phyloP scores from a whole-genome alignment of 2,797 vertebrate species.

The Urosaurus nigricauda region DNA sequence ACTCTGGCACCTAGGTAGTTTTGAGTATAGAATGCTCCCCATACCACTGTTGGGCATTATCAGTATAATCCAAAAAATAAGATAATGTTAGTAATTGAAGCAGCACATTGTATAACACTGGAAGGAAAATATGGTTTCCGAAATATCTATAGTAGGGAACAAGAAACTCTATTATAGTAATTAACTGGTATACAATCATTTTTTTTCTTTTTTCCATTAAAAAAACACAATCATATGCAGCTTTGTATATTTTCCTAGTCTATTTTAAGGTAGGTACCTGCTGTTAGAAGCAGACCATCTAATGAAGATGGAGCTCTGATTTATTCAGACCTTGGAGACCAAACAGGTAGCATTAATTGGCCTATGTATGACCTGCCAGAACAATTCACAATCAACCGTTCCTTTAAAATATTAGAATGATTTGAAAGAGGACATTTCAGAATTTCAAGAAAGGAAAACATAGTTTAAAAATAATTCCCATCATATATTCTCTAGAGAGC shows the following conservation, averaged over 20 bases:
- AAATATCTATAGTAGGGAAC: conserved; percentile 56
- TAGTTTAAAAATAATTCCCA: conserved; percentile 68
- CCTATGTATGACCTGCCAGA: conserved; percentile 73
- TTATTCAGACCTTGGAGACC: conserved; percentile 74
- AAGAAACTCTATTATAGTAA: conserved; percentile 68
- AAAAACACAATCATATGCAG: conserved; percentile 45
- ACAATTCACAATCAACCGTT: conserved; percentile 69
- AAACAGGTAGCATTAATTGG: conserved; percentile 70
- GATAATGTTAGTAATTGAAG: conserved; percentile 33
- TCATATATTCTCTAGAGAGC: conserved; percentile 61
- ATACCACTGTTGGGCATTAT: background rate
- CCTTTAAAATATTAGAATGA: conserved; percentile 69
- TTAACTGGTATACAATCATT: conserved; percentile 62
- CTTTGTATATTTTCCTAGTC: conserved; percentile 63
- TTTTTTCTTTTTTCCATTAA: conserved; percentile 14
- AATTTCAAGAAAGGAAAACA: conserved; percentile 60
- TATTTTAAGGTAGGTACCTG: conserved; percentile 64
- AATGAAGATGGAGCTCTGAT: conserved; percentile 69
- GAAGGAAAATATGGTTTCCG: conserved; percentile 45
- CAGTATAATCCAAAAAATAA: conserved; percentile 27
- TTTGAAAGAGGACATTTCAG: conserved; percentile 60
- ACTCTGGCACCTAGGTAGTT: background rate
- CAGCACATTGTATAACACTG: conserved; percentile 37
- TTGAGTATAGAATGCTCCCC: background rate
- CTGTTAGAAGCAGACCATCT: conserved; percentile 60